phyloP scores from a whole-genome alignment of 1,140 invertebrate species.

The Ips typographus region DNA sequence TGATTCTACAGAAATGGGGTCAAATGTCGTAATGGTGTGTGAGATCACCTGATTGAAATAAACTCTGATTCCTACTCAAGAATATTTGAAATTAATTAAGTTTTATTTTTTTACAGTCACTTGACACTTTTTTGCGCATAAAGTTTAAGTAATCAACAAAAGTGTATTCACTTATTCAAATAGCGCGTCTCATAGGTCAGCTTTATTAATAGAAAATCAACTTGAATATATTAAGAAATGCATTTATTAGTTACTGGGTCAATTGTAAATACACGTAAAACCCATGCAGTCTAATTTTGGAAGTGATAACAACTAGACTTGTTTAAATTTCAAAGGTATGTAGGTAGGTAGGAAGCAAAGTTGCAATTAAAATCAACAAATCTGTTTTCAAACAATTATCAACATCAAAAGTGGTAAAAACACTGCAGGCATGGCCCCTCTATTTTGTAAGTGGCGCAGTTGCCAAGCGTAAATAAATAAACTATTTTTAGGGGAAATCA shows the following conservation, averaged over 20 bases:
- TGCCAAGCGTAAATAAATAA: not conserved
- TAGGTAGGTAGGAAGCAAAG: not conserved
- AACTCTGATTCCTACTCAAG: too few relatives aligned
- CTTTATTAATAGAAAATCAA: not conserved
- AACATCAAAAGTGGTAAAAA: slow-evolving; percentile 1
- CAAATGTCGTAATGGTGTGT: too few relatives aligned
- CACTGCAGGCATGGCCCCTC: not conserved
- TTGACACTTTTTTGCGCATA: too few relatives aligned
- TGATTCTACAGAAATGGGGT: too few relatives aligned
- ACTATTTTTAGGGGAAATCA: not conserved
- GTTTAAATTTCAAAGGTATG: too few relatives aligned
- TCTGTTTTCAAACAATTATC: slow-evolving; percentile 13
- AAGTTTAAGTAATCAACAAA: too few relatives aligned
- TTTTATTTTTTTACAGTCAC: too few relatives aligned
- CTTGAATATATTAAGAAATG: not conserved
- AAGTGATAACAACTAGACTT: too few relatives aligned
- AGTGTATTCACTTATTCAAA: not conserved
- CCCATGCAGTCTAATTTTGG: not conserved
- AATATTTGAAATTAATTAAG: too few relatives aligned
- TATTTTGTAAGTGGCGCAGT: not conserved
- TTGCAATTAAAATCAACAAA: not conserved
- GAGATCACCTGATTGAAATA: too few relatives aligned
- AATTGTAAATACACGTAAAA: not conserved
- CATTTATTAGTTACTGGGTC: not conserved
- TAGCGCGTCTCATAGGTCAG: not conserved